Evolutionary conservation across 2,888 invertebrate genomes (phyloP).

Genomic region (Sipunculus nudus): DNA sequence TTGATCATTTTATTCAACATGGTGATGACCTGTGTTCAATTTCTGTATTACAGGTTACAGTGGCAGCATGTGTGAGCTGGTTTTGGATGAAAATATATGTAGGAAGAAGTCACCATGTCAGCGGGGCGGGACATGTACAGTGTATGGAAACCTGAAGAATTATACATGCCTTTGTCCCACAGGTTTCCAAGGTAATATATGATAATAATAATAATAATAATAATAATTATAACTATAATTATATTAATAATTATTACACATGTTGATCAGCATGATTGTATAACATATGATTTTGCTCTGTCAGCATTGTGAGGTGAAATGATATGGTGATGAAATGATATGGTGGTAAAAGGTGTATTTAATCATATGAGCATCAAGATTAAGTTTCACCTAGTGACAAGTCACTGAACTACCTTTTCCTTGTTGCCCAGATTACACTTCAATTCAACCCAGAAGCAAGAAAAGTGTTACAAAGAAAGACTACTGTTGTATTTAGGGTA

Average conservation of each 20-base stretch:
- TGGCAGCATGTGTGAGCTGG: constrained; percentile 92
- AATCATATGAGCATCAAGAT: no score
- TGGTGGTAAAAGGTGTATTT: no score
- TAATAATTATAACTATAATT: not conserved
- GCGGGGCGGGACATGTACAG: constrained; percentile 88
- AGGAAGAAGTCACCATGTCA: constrained; percentile 89
- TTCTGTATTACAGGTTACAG: constrained; percentile 78
- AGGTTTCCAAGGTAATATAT: constrained; percentile 73
- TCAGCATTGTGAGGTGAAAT: not conserved
- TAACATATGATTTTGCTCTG: not conserved
- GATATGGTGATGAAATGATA: not conserved
- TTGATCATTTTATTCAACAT: no score
- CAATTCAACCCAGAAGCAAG: no score
- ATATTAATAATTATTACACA: not conserved
- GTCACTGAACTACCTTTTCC: no score
- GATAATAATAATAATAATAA: not conserved
- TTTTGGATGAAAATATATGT: constrained; percentile 80
- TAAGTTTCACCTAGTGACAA: no score
- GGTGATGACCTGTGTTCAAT: no score
- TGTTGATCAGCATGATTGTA: not conserved
- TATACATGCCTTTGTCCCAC: constrained; percentile 89
- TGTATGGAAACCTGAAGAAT: constrained; percentile 78
- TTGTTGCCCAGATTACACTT: no score
- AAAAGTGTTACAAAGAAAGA: no score
- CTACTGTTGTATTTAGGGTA: no score